Evolutionary conservation across 2,888 invertebrate genomes (phyloP), one percentile per base, ranked within the genome.

Genomic region (Clistopyga incitator): DNA sequence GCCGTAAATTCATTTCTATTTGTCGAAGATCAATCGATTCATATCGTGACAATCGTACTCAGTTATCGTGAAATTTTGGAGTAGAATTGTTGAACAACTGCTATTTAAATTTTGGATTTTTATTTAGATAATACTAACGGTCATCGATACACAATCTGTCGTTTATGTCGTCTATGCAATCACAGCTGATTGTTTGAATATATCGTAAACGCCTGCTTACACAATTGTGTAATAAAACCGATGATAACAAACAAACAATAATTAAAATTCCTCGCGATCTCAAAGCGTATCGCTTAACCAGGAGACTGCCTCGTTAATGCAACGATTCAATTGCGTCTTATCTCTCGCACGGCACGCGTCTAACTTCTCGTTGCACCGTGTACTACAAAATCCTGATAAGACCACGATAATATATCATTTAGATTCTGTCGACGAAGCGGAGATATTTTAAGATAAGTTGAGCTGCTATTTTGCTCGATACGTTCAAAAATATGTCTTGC

Each of bases 181-280:
- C 67, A 23, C 13, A 42, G 11, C 45, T 4, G 25, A 25, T 71
- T 38, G 42, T 61, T 64, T 50, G 8, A 11, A 47, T 29, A 52
- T 23, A 64, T 47, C 18, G 67, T 23, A 38, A 54, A 42, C 15
- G 6, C n/a, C 23, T 20, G 45, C 15, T 52, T 72, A 20, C 20
- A 3, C 45, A 6, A 59, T 79, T 67, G 67, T 59, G 72, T 25
- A 74, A 67, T 45, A 65, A 64, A 45, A 20, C n/a, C 54, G 25
- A 65, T 54, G 52, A 65, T 65, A 50, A 42, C 50, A 67, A 72
- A 59, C 13, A 67, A 50, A 23, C 13, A 54, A 65, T 42, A 29
- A 78, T 78, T 42, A 52, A 78, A 52, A 78, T 74, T 74, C 25
- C 34, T 59, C 23, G 29, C 3, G 18, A n/a, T 45, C n/a, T 38